Evolutionary conservation across 2,888 invertebrate genomes (phyloP).

Genomic region (Ptychoptera albimana): DNA sequence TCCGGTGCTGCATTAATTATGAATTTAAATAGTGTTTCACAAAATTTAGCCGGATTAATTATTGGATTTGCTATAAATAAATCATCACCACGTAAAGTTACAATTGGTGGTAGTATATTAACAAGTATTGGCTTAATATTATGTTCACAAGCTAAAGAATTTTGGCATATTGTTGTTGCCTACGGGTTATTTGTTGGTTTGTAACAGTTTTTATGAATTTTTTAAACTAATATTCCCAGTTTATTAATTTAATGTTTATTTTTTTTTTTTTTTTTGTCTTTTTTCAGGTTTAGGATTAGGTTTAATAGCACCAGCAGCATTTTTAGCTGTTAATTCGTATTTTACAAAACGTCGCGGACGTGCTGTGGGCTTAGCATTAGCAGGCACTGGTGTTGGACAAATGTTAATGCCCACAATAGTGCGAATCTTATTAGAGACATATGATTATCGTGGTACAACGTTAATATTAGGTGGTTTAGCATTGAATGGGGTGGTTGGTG

Average conservation of each 20-base stretch:
- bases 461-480: conserved; percentile 45
- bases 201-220: neutral
- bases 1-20: conserved; percentile 50
- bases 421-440: conserved; percentile 43
- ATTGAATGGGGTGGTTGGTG: conserved; percentile 47
- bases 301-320: conserved; percentile 51
- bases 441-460: conserved; percentile 46
- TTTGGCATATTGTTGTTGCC: conserved; percentile 37
- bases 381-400: conserved; percentile 60
- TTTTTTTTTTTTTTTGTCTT: conserved; percentile 7
- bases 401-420: conserved; percentile 58
- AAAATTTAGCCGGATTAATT: conserved; percentile 40
- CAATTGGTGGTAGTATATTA: conserved; percentile 35
- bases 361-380: conserved; percentile 60
- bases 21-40: conserved; percentile 46
- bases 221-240: neutral
- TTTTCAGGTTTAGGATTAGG: conserved; percentile 48
- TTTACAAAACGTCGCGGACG: conserved; percentile 49
- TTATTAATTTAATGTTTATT: neutral
- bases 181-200: conserved; percentile 38
- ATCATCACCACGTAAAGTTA: conserved; percentile 37
- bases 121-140: conserved; percentile 35
- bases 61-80: conserved; percentile 49
- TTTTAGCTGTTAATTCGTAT: conserved; percentile 55
- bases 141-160: conserved; percentile 35